These are phyloP conservation scores for Pogonomyrmex barbatus DNA, from an alignment of 1,140 invertebrate species.

Conservation along the genomic window DNA sequence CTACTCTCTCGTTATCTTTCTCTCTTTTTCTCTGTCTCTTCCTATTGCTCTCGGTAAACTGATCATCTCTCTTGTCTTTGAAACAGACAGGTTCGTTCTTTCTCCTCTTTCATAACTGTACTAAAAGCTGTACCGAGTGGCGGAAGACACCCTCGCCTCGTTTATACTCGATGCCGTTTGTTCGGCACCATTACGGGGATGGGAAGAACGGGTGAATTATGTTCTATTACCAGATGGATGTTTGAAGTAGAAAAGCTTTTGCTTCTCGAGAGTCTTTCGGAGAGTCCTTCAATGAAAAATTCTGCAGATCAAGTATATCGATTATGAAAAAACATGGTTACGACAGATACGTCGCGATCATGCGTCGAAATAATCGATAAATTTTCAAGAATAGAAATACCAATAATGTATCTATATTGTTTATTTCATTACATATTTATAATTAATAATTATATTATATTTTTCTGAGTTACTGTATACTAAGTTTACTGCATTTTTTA, in stretches of 20 bases:
- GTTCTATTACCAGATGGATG: background rate
- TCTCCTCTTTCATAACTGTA: conserved; percentile 40
- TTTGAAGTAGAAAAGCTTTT: background rate
- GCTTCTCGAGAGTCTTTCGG: background rate
- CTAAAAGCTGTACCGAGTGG: conserved; percentile 33
- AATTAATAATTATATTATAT: background rate
- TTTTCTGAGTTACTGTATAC: no score
- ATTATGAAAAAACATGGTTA: background rate
- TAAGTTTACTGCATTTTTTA: no score
- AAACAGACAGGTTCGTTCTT: conserved; percentile 22
- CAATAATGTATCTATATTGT: background rate
- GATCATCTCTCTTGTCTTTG: conserved; percentile 41
- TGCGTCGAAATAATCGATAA: no score
- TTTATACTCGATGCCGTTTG: conserved; percentile 42
- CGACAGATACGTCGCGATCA: background rate
- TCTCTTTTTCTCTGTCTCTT: background rate
- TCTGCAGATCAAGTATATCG: background rate
- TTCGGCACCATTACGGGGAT: conserved; percentile 24
- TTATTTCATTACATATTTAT: background rate
- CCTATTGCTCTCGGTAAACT: conserved; percentile 1
- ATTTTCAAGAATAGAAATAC: background rate
- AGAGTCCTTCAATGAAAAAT: background rate
- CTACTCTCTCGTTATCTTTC: background rate
- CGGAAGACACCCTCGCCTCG: conserved; percentile 20
- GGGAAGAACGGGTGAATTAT: conserved; percentile 14